Base-by-base conservation (phyloP, 2,113 vertebrate genomes). In the Orthonyx spaldingii region DNA sequence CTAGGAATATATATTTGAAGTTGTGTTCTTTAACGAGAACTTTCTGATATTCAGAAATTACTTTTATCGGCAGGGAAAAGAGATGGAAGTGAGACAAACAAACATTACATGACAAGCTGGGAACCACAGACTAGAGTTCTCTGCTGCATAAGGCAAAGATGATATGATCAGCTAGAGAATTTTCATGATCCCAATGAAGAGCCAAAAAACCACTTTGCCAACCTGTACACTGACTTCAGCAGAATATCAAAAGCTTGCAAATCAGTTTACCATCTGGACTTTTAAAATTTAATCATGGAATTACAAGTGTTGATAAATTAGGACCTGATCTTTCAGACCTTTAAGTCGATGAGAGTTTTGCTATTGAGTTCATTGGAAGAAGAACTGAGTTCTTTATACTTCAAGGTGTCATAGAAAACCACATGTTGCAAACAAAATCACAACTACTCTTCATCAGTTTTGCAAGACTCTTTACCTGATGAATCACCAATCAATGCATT, bases 241-340 rank as follows among this genome's bases (percentile, higher is more conserved):
- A 85, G 57, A 53, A 56, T 83, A 87, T 93, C 49, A 93, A 91
- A 95, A 32, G 8, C 12, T 79, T 90, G 37, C 20, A 90, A 90
- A 95, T 83, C 46, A 92, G 56, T 92, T 90, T 50, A 93, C 16
- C 63, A 92, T 69, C 55, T 90, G 64, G 59, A 59, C 27, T 86
- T 88, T 77, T 30, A 88, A 93, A 96, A 95, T 80, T 92, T 88
- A 86, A 90, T 92, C 27, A 88, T 11, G 7, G 39, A 80, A 74
- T 86, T 88, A 42, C 49, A 97, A 63, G 33, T 47, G 20, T 74
- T 93, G 55, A 71, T 77, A 95, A 93, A 94, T 74, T 77, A 77
- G 30, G 90, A 6, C 3, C 75, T 80, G 74, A 49, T 85, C 59
- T 90, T 87, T 11, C 49, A 87, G 82, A 64, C 44, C 37, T 84